Percentiles rank a stretch among this genome's conserved stretches.
phyloP scores from a whole-genome alignment of 2,113 vertebrate genomes.

The Paramisgurnus dabryanus region DNA sequence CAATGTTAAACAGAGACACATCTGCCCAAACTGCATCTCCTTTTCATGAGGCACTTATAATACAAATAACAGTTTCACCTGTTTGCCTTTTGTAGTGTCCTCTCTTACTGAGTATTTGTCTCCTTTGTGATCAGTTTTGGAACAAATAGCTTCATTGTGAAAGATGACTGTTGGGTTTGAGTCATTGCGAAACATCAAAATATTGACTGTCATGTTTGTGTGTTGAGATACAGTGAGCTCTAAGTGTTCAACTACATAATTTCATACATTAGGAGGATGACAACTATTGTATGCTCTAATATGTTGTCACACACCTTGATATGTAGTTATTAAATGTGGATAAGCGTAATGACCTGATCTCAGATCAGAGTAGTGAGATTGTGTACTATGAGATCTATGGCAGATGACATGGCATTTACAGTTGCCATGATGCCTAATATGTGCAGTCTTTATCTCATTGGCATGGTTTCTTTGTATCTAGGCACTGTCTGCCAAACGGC shows the following conservation, averaged over 20 bases:
- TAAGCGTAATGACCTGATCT: no score
- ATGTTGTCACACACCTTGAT: no score
- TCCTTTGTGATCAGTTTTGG: no score
- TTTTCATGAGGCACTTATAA: not conserved
- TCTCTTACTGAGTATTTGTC: no score
- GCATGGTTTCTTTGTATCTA: slow-evolving; percentile 50
- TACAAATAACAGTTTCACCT: not conserved
- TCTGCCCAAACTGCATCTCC: no score
- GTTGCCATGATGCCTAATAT: slow-evolving; percentile 33
- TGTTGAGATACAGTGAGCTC: not conserved
- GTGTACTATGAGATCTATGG: not conserved
- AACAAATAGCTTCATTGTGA: not conserved
- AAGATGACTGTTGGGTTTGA: not conserved
- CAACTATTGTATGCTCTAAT: no score
- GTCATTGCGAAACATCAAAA: not conserved
- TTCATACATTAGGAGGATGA: no score
- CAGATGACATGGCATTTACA: not conserved
- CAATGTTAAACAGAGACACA: not conserved
- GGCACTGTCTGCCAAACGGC: slow-evolving; percentile 45
- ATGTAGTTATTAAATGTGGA: no score
- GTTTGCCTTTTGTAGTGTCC: no score
- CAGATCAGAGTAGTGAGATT: not conserved
- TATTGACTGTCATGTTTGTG: not conserved
- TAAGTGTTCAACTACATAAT: not conserved
- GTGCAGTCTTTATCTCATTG: not conserved